Conservation (phyloP, 92 coral and sea anemone species). For the Bergia sp. region DNA sequence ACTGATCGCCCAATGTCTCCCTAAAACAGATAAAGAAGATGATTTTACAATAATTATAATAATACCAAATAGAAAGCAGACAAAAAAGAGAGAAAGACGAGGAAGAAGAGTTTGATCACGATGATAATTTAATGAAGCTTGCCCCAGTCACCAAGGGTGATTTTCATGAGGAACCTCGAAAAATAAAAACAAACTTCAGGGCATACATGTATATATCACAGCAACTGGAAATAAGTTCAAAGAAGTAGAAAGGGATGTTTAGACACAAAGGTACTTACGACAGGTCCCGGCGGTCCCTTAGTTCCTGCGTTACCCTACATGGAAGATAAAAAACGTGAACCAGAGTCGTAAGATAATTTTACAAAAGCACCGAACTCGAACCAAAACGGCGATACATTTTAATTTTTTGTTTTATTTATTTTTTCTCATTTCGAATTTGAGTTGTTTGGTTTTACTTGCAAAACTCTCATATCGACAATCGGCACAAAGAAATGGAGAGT, state of each 20-base stretch:
- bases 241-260: background rate
- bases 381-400: too few species aligned
- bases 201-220: too few species aligned
- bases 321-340: background rate
- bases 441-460: too few species aligned
- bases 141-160: too few species aligned
- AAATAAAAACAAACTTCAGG: too few species aligned
- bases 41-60: background rate
- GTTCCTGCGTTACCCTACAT: background rate
- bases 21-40: slow-evolving; percentile 13
- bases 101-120: background rate
- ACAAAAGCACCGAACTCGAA: background rate
- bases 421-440: too few species aligned
- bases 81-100: background rate
- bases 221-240: background rate
- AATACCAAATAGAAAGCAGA: background rate
- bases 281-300: background rate
- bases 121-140: background rate
- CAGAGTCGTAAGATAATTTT: background rate
- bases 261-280: background rate
- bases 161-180: too few species aligned
- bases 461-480: too few species aligned
- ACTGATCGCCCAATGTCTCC: slow-evolving; percentile 18
- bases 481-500: too few species aligned
- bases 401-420: too few species aligned